These are phyloP conservation scores for Calliphora vomitoria DNA, from an alignment of 2,888 invertebrate genomes.

Conservation along the genomic window DNA sequence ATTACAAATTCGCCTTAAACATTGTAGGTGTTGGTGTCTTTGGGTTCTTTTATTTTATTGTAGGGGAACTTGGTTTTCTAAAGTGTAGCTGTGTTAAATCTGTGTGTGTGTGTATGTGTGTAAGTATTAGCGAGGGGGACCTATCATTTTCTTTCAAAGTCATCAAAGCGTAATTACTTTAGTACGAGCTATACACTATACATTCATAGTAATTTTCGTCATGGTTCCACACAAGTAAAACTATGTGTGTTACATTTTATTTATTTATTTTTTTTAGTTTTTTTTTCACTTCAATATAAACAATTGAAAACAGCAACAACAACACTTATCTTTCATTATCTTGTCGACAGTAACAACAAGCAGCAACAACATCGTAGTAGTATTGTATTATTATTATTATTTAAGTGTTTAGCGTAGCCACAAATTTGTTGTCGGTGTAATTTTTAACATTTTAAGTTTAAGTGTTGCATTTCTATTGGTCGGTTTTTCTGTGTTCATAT, in stretches of 20 bases:
- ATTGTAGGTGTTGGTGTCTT: constrained; percentile 50
- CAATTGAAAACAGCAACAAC: constrained; percentile 54
- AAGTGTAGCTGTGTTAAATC: background rate
- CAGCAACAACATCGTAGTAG: constrained; percentile 39
- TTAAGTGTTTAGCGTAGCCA: constrained; percentile 51
- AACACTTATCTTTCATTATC: constrained; percentile 72
- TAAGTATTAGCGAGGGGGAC: constrained; percentile 32
- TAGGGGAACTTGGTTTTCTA: constrained; percentile 39
- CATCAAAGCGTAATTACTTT: constrained; percentile 70
- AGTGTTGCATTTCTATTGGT: constrained; percentile 72
- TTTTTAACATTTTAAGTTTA: constrained; percentile 68
- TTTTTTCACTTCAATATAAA: constrained; percentile 21
- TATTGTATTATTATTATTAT: constrained; percentile 27
- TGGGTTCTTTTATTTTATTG: background rate
- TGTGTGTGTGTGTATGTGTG: background rate
- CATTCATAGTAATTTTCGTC: constrained; percentile 30
- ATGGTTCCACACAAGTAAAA: constrained; percentile 58
- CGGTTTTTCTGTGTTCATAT: constrained; percentile 16
- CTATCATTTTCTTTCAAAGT: constrained; percentile 66
- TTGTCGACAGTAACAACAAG: constrained; percentile 49
- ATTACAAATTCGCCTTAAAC: constrained; percentile 62
- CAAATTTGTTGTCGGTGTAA: constrained; percentile 46
- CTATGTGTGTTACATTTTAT: constrained; percentile 31
- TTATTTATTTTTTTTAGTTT: background rate
- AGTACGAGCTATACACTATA: constrained; percentile 33